Evolutionary conservation across 2,888 invertebrate species (phyloP), one percentile per base, ranked within the genome.

Genomic region (Aleiodes alternator): DNA sequence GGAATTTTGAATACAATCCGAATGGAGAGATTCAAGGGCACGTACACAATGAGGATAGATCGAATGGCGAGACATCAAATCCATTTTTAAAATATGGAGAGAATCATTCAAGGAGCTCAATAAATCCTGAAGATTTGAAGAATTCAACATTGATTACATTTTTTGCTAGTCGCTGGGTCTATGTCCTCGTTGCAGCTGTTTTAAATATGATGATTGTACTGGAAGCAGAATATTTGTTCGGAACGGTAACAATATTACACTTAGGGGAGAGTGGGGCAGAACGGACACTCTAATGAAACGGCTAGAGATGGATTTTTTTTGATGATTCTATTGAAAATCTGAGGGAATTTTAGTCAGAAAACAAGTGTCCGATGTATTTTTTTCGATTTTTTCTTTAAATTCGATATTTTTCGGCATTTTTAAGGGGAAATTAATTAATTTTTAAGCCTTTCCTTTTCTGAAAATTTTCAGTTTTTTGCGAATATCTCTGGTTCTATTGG

Each of bases 41-140:
- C 31, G 48, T 16, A 57, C 76, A 9, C 4, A 76, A 71, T 12
- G 50, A 69, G 6, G 55, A 53, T 12, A 66, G 38, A 48, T 74
- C 71, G 29, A 38, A 23, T 23, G 93, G 93, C 56, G 81, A 79
- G 56, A 73, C 72, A 11, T 31, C 16, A 16, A 29, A 48, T 12
- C 38, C 51, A 12, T 51, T 64, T 0, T 11, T 12, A n/a, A 4
- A 31, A 29, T 16, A 23, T 31, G 64, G 31, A 14, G 53, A 64
- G 53, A 64, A 23, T 43, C n/a, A 50, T 8, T 8, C 51, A 6
- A 34, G 43, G 9, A 38, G n/a, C 7, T 34, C 11, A 38, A 61
- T 8, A 57, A 69, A 12, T 11, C 4, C 61, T 68, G 56, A 80
- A 61, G 53, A 76, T 43, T 48, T 23, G 14, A 53, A 77, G 16